Conservation (phyloP, 2,113 vertebrate genomes). For the Gavia stellata region DNA sequence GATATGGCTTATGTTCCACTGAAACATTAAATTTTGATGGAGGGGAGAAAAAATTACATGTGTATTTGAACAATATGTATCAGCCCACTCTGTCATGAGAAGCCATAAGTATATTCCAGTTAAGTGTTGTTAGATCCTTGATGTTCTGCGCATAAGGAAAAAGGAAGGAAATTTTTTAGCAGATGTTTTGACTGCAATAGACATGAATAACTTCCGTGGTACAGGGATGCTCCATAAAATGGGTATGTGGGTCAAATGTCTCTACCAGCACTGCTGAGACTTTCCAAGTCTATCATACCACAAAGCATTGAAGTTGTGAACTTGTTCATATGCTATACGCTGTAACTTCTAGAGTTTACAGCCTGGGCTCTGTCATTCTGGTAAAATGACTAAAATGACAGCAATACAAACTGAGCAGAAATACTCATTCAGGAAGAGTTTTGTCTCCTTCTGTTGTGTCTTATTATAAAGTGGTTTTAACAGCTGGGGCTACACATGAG, state of each 20-base stretch:
- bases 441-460: constrained; percentile 10
- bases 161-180: background rate
- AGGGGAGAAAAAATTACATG: background rate
- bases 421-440: constrained; percentile 1
- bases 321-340: background rate
- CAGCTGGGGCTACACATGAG: constrained; percentile 16
- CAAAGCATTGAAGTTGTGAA: background rate
- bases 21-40: background rate
- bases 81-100: background rate
- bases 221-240: background rate
- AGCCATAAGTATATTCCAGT: background rate
- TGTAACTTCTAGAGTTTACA: background rate
- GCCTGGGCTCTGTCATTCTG: background rate
- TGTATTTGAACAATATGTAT: background rate
- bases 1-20: background rate
- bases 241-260: background rate
- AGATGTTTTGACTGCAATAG: background rate
- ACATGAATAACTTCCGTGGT: background rate
- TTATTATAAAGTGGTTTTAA: constrained; percentile 25
- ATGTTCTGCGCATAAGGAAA: background rate
- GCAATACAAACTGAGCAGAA: background rate
- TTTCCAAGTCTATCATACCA: background rate
- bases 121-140: background rate
- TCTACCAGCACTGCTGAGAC: background rate
- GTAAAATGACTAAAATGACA: background rate